Base-by-base conservation (phyloP, 2,888 invertebrate genomes). In the Hipparchia semele region DNA sequence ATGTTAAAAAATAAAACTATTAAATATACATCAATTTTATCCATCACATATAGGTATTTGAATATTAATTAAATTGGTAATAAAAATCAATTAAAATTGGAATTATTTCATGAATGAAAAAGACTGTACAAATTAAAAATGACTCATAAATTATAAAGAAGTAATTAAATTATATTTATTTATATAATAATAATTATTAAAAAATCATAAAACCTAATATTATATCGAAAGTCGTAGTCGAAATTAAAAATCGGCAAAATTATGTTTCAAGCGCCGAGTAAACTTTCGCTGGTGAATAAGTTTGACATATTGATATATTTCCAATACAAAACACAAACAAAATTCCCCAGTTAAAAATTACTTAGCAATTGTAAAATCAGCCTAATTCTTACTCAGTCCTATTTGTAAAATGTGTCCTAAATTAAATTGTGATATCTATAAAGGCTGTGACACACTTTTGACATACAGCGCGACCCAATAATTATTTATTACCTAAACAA, bases 41-140 rank as follows among this genome's bases (percentile, higher is more conserved):
- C 33, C 23, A 9, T 23, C 33, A 53, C 13, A 58, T 58, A 23
- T 39, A 59, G 8, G 6, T 61, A 56, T 56, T 23, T 59, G 8
- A 2, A 64, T 5, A 49, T 64, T 46, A 46, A 12, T 7, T 39
- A 56, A 23, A 56, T 54, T 66, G 54, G 66, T 39, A 39, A 60
- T 60, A 45, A 61, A 39, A 54, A 66, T 49, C 8, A 64, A 51
- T 23, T 62, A 8, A 10, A 45, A 61, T 49, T 49, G 60, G n/a
- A 64, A 39, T 51, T 65, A 65, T 39, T 13, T n/a, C 9, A 67
- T 56, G 23, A 46, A 10, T 13, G n/a, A 46, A 23, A 58, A 23
- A 58, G 5, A 59, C 51, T 68, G 59, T 68, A 68, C 68, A 68
- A 33, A 68, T 60, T 46, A 58, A 68, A 68, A 59, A 51, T 68